Evolutionary conservation across 2,888 invertebrate genomes (phyloP).

Genomic region (Pandemis corylana): DNA sequence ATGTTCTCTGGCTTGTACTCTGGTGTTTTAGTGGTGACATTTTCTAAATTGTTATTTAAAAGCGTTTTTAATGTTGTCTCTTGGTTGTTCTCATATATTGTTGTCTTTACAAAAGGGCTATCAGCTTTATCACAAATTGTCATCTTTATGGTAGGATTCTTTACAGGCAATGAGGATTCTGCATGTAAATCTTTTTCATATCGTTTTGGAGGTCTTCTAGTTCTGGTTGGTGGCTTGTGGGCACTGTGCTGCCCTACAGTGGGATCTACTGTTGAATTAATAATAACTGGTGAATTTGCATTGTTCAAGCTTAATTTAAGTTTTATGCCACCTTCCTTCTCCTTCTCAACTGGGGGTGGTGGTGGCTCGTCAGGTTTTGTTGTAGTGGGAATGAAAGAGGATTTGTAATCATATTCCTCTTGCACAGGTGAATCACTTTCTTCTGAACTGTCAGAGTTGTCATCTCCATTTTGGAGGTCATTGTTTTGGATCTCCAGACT

Average conservation of each 20-base stretch:
- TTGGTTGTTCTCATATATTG: slow-evolving; percentile 74
- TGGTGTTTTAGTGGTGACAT: slow-evolving; percentile 53
- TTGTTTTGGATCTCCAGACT: slow-evolving; percentile 53
- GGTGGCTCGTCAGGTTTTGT: slow-evolving; percentile 55
- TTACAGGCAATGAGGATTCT: slow-evolving; percentile 55
- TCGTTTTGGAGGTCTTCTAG: slow-evolving; percentile 75
- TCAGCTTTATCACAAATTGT: slow-evolving; percentile 82
- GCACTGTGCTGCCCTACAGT: slow-evolving; percentile 70
- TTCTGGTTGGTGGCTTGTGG: slow-evolving; percentile 72
- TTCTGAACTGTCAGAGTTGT: slow-evolving; percentile 67
- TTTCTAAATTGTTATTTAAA: slow-evolving; percentile 74
- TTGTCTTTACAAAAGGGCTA: slow-evolving; percentile 79
- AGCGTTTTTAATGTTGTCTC: slow-evolving; percentile 71
- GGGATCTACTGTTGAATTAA: slow-evolving; percentile 81
- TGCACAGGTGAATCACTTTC: slow-evolving; percentile 67
- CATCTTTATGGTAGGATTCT: slow-evolving; percentile 78
- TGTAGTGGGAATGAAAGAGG: slow-evolving; percentile 48
- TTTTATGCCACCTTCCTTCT: slow-evolving; percentile 78
- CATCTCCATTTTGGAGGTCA: slow-evolving; percentile 69
- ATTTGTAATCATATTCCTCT: slow-evolving; percentile 52
- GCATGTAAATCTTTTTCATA: slow-evolving; percentile 66
- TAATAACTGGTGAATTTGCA: slow-evolving; percentile 80
- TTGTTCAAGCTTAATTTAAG: slow-evolving; percentile 79
- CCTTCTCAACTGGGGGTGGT: slow-evolving; percentile 58
- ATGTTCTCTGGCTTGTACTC: slow-evolving; percentile 71